Base-by-base conservation (phyloP, 2,888 invertebrate genomes). In the Rotaria sp. region DNA sequence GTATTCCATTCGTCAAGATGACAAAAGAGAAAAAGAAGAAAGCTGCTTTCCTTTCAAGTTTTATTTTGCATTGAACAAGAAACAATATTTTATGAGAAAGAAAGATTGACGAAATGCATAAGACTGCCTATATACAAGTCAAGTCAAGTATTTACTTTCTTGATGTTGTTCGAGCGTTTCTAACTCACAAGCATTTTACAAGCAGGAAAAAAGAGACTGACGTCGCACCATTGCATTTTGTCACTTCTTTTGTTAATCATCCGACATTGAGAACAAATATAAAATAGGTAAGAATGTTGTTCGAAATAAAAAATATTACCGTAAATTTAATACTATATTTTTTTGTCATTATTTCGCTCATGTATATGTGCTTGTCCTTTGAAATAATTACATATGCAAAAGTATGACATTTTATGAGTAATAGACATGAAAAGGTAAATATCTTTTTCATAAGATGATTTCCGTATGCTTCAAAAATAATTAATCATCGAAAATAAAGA, bases 261-360 rank as follows among this genome's bases (percentile, higher is more conserved):
- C 30, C 67, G 67, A 35, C 35, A 67, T 67, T 18, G 30, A 67
- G 18, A 67, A 35, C 35, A 67, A 67, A n/a, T 67, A 35, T 2
- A 67, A 67, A 67, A 67, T 67, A 67, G 30, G 67, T 67, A 67
- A 67, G 67, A 67, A 67, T 15, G 35, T 15, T n/a, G 67, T 67
- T 7, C 30, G 10, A n/a, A 11, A 13, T 2, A 59, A n/a, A 30
- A 67, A 30, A 21, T 18, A 50, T 18, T 4, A 50, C 10, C 15
- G 18, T 50, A 13, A 30, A 30, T 15, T 67, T 67, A 30, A 30
- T 0, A 35, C 30, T 18, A 35, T 35, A 67, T 50, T 18, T 35
- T 35, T 67, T 4, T 30, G 13, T 67, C 2, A 67, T 15, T 30
- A 26, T 18, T 15, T 13, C 35, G 18, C 13, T 35, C 67, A 67